Evolutionary conservation across 2,888 invertebrate species (phyloP).

Genomic region (Sphecodes monilicornis): DNA sequence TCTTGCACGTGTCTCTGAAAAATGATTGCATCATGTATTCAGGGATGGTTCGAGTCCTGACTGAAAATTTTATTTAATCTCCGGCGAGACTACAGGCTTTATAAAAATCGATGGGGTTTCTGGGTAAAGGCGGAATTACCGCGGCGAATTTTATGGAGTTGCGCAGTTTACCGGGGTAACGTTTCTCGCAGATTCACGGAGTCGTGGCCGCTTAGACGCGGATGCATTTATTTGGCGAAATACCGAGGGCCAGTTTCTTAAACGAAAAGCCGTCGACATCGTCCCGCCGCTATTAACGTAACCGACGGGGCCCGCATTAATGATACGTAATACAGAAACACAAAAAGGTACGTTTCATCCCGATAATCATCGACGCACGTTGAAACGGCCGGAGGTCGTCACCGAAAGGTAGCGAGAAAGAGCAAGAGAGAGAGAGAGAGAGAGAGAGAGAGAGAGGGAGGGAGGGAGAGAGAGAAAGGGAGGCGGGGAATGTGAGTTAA

Average conservation of each 20-base stretch:
- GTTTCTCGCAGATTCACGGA: not conserved
- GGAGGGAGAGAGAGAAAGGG: not conserved
- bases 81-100: no score
- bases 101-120: not conserved
- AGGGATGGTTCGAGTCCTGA: no score
- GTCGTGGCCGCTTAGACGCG: not conserved
- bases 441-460: not conserved
- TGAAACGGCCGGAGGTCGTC: constrained; percentile 63
- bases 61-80: not conserved
- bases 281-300: constrained; percentile 52
- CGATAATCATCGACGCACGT: constrained; percentile 66
- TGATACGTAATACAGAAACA: constrained; percentile 62
- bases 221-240: constrained; percentile 27
- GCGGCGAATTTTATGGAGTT: not conserved
- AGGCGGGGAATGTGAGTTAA: constrained; percentile 66
- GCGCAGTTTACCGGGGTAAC: not conserved
- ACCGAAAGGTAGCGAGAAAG: constrained; percentile 26
- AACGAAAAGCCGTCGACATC: constrained; percentile 51
- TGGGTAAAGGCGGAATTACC: not conserved
- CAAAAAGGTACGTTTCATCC: constrained; percentile 69
- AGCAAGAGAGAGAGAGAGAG: not conserved
- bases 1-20: no score
- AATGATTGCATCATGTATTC: not conserved
- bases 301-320: constrained; percentile 43
- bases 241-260: constrained; percentile 27